Evolutionary conservation across 2,113 vertebrate species (phyloP), one percentile per base, ranked within the genome.

Genomic region (Mus pahari): DNA sequence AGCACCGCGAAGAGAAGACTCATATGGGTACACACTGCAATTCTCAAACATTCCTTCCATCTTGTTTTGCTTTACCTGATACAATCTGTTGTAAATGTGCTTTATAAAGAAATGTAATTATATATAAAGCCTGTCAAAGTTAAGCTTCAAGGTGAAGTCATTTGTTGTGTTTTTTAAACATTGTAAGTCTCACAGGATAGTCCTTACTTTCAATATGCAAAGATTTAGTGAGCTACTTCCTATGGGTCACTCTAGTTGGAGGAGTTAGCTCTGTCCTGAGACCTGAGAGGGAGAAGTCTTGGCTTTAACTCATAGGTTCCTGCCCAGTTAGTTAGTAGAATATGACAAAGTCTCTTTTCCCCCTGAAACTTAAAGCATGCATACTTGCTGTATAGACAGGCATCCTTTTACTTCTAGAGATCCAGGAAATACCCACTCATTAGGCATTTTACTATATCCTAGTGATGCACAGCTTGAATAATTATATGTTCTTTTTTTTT

Each of bases 261-360:
- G 24, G 81, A 97, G 79, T 81, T n/a, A 64, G 2, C 14, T 24
- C 71, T 81, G 62, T 31, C 55, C 11, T 82, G 71, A 3, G 14
- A 94, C 55, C 11, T 77, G 75, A 3, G 22, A 92, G 36, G 73
- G 90, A 79, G 42, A 87, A 87, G 64, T n/a, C 12, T 71, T 91
- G 22, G 0, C 20, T 86, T 89, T 95, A 36, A 75, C 70, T 64
- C 28, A 86, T 48, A 91, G 55, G 16, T 86, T 48, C 62, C 42
- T 17, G 66, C n/a, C 14, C 39, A 19, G 68, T 86, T 42, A 50
- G 20, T 42, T 96, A 68, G 45, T 62, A 78, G 50, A 86, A 28
- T 87, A 68, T 45, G 31, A 86, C 66, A 90, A 92, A 92, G 55
- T 28, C 66, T 96, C 14, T 86, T 73, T 96, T 94, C 73, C 39